Evolutionary conservation across 2,797 vertebrate genomes (phyloP).

Genomic region (Lophotriccus pileatus): DNA sequence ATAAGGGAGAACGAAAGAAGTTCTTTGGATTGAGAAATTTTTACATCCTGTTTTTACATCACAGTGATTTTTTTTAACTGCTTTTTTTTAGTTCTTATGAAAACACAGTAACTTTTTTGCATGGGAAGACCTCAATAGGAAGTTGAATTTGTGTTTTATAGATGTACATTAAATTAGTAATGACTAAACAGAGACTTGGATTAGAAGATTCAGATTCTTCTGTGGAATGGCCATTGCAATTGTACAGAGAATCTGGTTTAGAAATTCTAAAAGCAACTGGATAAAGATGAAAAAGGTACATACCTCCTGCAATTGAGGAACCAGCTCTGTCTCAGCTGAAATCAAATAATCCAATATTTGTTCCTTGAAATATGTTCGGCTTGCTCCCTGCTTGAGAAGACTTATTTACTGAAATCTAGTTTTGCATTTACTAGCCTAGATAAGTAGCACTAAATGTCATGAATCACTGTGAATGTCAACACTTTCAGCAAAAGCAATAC

Average conservation of each 20-base stretch:
- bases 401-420: background rate
- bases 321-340: background rate
- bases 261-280: background rate
- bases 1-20: background rate
- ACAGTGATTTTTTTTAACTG: background rate
- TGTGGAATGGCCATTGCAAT: background rate
- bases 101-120: background rate
- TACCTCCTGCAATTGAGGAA: background rate
- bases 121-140: background rate
- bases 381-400: background rate
- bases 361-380: background rate
- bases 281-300: background rate
- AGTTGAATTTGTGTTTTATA: background rate
- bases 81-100: background rate
- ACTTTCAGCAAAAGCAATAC: background rate
- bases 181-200: background rate
- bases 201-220: background rate
- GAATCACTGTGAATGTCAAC: background rate
- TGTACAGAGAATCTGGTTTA: background rate
- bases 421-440: background rate
- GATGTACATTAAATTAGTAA: background rate
- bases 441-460: background rate
- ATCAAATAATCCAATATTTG: background rate
- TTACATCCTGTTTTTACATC: background rate
- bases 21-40: background rate